These are phyloP conservation scores for Phainopepla nitens DNA, from an alignment of 2,113 vertebrate genomes.

Conservation along the genomic window DNA sequence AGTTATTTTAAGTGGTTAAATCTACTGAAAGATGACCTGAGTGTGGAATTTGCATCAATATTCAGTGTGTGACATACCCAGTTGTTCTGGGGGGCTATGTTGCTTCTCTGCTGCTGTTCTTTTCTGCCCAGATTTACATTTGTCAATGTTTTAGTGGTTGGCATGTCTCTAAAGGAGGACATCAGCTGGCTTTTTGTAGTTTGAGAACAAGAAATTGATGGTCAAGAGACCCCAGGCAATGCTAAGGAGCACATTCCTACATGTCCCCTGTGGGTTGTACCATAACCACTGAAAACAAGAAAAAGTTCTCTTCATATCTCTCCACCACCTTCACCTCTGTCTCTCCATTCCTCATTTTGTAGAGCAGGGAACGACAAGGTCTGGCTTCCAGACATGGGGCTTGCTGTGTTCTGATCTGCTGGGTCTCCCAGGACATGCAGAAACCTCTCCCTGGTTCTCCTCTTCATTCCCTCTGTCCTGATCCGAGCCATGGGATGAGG, in stretches of 20 bases:
- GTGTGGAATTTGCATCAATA: neutral
- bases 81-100: neutral
- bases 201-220: neutral
- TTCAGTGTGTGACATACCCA: neutral
- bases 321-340: neutral
- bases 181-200: neutral
- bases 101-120: neutral
- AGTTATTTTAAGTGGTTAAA: neutral
- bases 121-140: neutral
- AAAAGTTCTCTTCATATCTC: neutral
- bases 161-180: neutral
- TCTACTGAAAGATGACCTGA: neutral
- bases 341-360: neutral
- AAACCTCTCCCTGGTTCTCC: neutral
- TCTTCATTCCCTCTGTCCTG: neutral
- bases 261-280: neutral
- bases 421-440: fast-evolving
- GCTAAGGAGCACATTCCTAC: neutral
- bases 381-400: neutral
- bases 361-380: neutral
- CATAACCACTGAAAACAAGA: neutral
- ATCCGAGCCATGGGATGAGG: neutral
- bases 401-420: neutral
- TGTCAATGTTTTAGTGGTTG: neutral
- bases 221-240: neutral